Base-by-base conservation (phyloP, 1,140 invertebrate species). In the Zaprionus gabonicus region DNA sequence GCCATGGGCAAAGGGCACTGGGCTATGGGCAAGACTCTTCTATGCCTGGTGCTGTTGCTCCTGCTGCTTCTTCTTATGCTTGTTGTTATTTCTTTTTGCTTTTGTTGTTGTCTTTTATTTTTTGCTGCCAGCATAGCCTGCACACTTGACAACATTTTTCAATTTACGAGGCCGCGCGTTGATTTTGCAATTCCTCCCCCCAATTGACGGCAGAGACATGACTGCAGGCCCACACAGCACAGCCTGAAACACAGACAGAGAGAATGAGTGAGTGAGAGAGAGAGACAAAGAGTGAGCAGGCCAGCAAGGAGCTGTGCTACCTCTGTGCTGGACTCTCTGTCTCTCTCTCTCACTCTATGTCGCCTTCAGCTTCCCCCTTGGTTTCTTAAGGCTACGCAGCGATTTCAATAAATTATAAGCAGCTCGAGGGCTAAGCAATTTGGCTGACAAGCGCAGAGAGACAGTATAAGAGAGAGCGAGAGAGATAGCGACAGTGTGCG, bases 371-470 rank as follows among this genome's bases (percentile, higher is more conserved):
- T 31, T 7, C 5, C 46, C 10, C 46, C 0, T 10, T 23, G 25
- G 27, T 27, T 27, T 56, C 27, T 25, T 51, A 12, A 51, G 46
- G 53, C 13, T 38, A 66, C 60, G 51, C 60, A 62, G 56, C 75
- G 78, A 60, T 85, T 88, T 88, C 82, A 90, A 90, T 90, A 90
- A 90, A 88, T 85, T 85, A 80, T 91, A 85, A 80, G 71, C 74
- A 82, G 78, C 81, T 76, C 68, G 49, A 71, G 76, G 81, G 81
- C 85, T 90, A 82, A 88, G 79, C 81, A 90, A 78, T 74, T 74
- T 65, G 64, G 49, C 51, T 65, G 75, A 74, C 74, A 78, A 49
- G 59, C 51, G 60, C 59, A 69, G 38, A 68, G 34, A 73, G n/a
- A 46, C 41, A 46, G n/a, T 9, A n/a, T 9, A 0, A 17, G n/a